Percentiles rank a stretch among this genome's conserved stretches.
These are phyloP conservation scores for Andrena hattorfiana DNA, from an alignment of 2,888 invertebrate species.

Conservation along the genomic window DNA sequence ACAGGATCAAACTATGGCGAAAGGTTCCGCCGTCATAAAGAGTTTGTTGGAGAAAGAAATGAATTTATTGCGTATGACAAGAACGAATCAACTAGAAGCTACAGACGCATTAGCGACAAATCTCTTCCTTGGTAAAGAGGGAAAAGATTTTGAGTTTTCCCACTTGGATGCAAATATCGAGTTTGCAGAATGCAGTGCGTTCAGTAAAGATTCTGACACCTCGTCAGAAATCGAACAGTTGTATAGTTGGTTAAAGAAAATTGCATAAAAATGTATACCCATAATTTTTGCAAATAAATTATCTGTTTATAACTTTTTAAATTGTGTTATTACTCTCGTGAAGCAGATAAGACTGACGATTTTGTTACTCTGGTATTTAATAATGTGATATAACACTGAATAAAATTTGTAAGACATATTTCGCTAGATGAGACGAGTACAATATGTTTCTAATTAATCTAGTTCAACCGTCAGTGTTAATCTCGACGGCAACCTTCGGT, in stretches of 20 bases:
- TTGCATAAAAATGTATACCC: constrained; percentile 59
- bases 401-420: not conserved
- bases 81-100: constrained; percentile 92
- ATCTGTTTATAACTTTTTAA: constrained; percentile 55
- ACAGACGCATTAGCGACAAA: constrained; percentile 89
- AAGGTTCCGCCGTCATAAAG: constrained; percentile 92
- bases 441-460: not conserved
- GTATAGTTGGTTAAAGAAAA: constrained; percentile 90
- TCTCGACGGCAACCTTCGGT: not conserved
- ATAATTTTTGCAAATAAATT: constrained; percentile 58
- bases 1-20: constrained; percentile 95
- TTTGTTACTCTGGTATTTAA: not conserved
- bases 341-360: not conserved
- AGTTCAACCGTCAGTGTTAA: not conserved
- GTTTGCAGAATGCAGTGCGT: constrained; percentile 89
- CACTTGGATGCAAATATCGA: constrained; percentile 90
- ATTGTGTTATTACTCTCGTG: constrained; percentile 20
- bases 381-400: not conserved
- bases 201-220: constrained; percentile 87
- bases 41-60: constrained; percentile 95
- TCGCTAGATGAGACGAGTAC: not conserved
- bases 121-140: constrained; percentile 90
- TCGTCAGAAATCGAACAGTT: constrained; percentile 88
- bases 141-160: constrained; percentile 94
- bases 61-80: constrained; percentile 94